Conservation (phyloP, 2,888 invertebrate genomes). For the Ceratothoa steindachneri region DNA sequence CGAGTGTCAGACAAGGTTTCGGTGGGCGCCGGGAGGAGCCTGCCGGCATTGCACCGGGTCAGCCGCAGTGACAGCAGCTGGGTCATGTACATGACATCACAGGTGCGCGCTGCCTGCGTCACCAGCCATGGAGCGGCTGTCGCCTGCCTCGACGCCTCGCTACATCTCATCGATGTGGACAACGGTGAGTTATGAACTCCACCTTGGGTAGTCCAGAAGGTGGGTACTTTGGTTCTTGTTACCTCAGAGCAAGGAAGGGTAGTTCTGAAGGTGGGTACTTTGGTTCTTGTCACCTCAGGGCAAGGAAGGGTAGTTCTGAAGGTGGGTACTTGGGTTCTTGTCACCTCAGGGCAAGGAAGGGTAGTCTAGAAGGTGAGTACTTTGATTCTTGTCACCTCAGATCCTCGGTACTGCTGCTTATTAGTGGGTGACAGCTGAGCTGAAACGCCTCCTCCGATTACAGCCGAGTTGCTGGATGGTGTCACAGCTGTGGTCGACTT, state of each 20-base stretch:
- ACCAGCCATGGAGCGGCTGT: conserved; percentile 24
- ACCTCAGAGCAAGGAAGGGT: too few species aligned
- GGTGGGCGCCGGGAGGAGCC: background rate
- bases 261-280: too few species aligned
- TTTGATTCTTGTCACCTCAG: too few species aligned
- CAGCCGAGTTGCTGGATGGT: too few species aligned
- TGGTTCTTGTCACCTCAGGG: too few species aligned
- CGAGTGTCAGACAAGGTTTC: background rate
- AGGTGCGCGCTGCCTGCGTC: conserved; percentile 27
- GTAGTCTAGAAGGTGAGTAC: background rate
- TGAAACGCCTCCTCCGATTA: too few species aligned
- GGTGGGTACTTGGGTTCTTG: background rate
- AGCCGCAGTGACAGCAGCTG: conserved; percentile 27
- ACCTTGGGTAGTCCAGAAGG: too few species aligned
- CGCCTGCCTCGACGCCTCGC: conserved; percentile 31
- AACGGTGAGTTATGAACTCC: conserved; percentile 33
- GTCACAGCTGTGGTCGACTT: too few species aligned
- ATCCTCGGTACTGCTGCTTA: too few species aligned
- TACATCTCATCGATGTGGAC: conserved; percentile 35
- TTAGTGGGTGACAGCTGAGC: too few species aligned
- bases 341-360: background rate
- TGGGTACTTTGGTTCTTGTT: too few species aligned
- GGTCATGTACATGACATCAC: conserved; percentile 30
- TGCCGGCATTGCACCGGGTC: conserved; percentile 30
- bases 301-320: background rate